These are phyloP conservation scores for Portunus trituberculatus DNA, from an alignment of 1,140 invertebrate genomes.

Conservation along the genomic window DNA sequence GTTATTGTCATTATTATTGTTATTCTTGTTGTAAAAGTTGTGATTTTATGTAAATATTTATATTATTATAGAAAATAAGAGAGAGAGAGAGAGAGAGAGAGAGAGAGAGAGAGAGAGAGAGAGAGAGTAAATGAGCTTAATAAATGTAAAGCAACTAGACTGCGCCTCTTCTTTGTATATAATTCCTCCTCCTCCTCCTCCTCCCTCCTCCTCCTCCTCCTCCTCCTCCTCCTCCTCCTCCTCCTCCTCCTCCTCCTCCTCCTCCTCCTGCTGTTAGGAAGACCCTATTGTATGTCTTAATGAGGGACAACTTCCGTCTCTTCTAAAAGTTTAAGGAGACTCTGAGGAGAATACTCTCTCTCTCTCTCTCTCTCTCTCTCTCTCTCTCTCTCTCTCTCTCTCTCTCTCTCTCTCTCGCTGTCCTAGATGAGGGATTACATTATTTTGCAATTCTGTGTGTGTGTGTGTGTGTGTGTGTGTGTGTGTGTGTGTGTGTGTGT, in stretches of 20 bases:
- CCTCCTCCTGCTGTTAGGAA: background rate
- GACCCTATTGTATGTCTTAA: background rate
- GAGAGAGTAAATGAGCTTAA: background rate
- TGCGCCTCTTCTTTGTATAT: background rate
- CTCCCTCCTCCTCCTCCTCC: background rate
- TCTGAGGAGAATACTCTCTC: background rate
- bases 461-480: no score
- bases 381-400: background rate
- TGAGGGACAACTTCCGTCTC: background rate
- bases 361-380: background rate
- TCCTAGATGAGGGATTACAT: background rate
- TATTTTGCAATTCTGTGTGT: background rate
- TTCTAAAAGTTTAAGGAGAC: background rate
- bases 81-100: background rate
- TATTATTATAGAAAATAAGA: background rate
- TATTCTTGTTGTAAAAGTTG: no score
- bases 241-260: constrained; percentile 1
- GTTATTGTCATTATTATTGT: no score
- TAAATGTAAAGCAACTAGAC: background rate
- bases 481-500: background rate
- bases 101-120: background rate
- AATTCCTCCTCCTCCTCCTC: background rate
- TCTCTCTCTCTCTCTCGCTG: background rate
- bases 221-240: constrained; percentile 17
- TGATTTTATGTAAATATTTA: background rate